These are phyloP conservation scores for Cromileptes altivelis DNA, from an alignment of 2,113 vertebrate species.

Conservation along the genomic window DNA sequence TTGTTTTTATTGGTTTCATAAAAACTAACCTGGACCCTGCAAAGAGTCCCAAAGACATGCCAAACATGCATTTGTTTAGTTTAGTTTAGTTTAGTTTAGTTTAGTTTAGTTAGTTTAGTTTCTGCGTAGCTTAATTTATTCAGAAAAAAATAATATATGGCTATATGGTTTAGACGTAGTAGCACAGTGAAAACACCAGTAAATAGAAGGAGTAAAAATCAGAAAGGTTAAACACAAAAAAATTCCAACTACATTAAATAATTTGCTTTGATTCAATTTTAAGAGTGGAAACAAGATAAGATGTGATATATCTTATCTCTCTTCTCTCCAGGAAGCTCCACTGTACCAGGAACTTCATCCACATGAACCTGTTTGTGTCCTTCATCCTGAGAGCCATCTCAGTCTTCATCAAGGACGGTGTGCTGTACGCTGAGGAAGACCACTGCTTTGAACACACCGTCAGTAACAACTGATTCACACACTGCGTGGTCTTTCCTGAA, in stretches of 20 bases:
- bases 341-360: constrained; percentile 99
- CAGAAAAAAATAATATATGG: no score
- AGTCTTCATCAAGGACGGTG: constrained; percentile 97
- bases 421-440: constrained; percentile 94
- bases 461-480: constrained; percentile 34
- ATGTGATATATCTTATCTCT: background rate
- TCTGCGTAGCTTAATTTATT: no score
- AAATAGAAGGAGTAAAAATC: background rate
- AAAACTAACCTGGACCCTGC: no score
- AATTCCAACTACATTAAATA: background rate
- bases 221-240: background rate
- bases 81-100: no score
- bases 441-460: constrained; percentile 94
- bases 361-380: constrained; percentile 98
- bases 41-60: no score
- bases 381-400: constrained; percentile 98
- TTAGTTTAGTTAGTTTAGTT: no score
- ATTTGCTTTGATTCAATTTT: background rate
- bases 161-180: no score
- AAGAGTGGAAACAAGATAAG: background rate
- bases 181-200: no score
- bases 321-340: constrained; percentile 91
- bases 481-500: background rate
- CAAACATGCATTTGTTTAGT: no score
- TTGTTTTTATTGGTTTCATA: no score